Evolutionary conservation across 2,797 vertebrate genomes (phyloP), one percentile per base, ranked within the genome.

Genomic region (Mus spretus): DNA sequence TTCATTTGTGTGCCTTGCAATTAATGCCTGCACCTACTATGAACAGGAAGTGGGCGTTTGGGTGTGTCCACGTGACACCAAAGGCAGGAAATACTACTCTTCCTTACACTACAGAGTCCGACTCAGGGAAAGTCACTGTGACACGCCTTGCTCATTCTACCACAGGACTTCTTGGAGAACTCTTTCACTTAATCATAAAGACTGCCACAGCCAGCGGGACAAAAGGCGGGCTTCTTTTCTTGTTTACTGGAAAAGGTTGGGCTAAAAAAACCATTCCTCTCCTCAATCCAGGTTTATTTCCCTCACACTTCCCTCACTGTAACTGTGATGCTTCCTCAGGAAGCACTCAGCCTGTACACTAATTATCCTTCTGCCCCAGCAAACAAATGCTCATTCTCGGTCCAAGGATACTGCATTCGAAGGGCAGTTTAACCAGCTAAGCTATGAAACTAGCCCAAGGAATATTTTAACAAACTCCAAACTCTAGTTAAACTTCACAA

Each of bases 151-250:
- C 63, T 83, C 61, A 77, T 70, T 78, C 50, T 26, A 67, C 74
- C 37, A 84, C 0, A 70, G 65, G 91, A 31, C 12, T 88, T 24
- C 50, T 80, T 59, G 96, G 22, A 91, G 24, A 80, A 67, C 40
- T 61, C 53, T 89, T 94, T 80, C 63, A 83, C 47, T 93, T 90
- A 84, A 75, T 67, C 84, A 91, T 89, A 91, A 40, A 85, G 78
- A 87, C 14, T 28, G 8, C 26, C 31, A 77, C 55, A 55, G 2
- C 8, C 57, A 80, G 24, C 34, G 82, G 92, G 50, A 91, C 80
- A 70, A 65, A 92, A 50, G 2, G 72, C 12, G 82, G 89, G 19
- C 11, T 70, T 79, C 47, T 82, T n/a, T 72, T 50, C 47, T n/a
- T 26, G 57, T 72, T 63, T 77, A 86, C 34, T 78, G 15, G 47